phyloP scores from a whole-genome alignment of 2,113 vertebrate genomes.

The Eubucco bourcierii region DNA sequence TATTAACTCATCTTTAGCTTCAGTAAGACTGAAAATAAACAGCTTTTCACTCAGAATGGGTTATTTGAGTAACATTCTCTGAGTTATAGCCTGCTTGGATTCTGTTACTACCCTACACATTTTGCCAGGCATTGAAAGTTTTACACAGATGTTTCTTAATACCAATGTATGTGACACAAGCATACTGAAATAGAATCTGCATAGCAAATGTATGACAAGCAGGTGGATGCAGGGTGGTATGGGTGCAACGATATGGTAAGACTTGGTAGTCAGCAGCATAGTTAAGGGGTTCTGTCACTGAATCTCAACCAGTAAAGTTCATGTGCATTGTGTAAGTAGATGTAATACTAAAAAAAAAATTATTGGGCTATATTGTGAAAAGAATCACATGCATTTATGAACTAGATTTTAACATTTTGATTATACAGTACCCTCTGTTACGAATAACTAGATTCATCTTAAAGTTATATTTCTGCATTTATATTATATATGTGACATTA shows the following conservation, averaged over 20 bases:
- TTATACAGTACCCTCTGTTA: not conserved
- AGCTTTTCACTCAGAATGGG: not conserved
- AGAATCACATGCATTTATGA: not conserved
- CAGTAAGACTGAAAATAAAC: not conserved
- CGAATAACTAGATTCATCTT: not conserved
- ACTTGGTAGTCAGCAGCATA: not conserved
- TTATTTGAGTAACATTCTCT: not conserved
- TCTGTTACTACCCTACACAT: not conserved
- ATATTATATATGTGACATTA: not conserved
- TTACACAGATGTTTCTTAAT: not conserved
- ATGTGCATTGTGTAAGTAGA: not conserved
- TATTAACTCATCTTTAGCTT: not conserved
- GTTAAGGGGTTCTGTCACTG: not conserved
- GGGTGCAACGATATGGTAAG: not conserved
- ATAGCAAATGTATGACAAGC: not conserved
- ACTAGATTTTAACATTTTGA: not conserved
- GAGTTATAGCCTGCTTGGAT: not conserved
- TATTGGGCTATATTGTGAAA: not conserved
- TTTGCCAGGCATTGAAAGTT: not conserved
- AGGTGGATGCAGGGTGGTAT: not conserved
- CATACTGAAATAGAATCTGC: not conserved
- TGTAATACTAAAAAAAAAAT: not conserved
- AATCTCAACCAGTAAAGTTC: not conserved
- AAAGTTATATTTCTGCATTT: not conserved
- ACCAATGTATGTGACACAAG: not conserved